Percentiles rank a stretch among this genome's conserved stretches.
Evolutionary conservation across 1,140 invertebrate genomes (phyloP).

Genomic region (Halictus rubicundus): DNA sequence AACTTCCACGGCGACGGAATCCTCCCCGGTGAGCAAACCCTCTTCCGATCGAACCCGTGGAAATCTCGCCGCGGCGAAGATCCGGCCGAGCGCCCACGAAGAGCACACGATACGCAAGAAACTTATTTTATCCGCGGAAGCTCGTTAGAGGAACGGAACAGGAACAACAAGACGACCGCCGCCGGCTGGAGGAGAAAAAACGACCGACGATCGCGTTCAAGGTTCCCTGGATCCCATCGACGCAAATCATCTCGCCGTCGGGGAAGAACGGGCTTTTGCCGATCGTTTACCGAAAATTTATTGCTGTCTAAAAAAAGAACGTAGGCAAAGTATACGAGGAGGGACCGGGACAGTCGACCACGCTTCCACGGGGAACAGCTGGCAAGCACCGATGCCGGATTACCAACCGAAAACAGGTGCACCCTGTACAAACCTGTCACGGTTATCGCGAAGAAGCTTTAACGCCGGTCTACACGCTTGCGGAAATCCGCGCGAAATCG

Average conservation of each 20-base stretch:
- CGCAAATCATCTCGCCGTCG: too few species aligned
- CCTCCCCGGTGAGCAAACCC: not conserved
- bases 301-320: slow-evolving; percentile 9
- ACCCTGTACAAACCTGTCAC: not conserved
- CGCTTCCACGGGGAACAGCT: not conserved
- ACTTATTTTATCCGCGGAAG: not conserved
- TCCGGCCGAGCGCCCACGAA: slow-evolving; percentile 62
- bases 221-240: too few species aligned
- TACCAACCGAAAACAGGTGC: not conserved
- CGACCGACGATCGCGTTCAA: too few species aligned
- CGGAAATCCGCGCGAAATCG: not conserved
- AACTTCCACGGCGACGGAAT: not conserved
- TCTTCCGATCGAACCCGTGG: not conserved
- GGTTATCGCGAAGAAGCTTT: not conserved
- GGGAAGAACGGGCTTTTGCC: not conserved
- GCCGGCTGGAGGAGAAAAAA: not conserved
- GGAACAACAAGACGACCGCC: not conserved
- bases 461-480: not conserved
- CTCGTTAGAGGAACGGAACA: not conserved
- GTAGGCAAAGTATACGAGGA: not conserved
- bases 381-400: not conserved
- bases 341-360: not conserved
- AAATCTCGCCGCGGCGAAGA: slow-evolving; percentile 45
- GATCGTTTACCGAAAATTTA: slow-evolving; percentile 17
- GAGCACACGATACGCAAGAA: slow-evolving; percentile 63